These are phyloP conservation scores for Teleopsis dalmanni DNA, from an alignment of 1,140 invertebrate species.

Conservation along the genomic window DNA sequence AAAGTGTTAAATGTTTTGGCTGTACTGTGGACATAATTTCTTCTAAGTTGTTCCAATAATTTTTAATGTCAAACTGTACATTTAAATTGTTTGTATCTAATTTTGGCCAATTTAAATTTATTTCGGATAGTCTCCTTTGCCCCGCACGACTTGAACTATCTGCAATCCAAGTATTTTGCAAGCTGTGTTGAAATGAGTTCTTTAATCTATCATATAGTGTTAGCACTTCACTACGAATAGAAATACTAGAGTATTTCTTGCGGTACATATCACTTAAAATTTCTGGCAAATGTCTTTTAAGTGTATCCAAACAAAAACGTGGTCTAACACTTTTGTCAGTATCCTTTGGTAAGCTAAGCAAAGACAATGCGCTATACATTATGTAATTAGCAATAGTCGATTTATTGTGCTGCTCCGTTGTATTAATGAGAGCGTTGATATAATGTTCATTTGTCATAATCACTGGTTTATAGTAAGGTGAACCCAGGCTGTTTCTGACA, in stretches of 20 bases:
- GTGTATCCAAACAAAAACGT: slow-evolving; percentile 17
- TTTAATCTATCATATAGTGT: slow-evolving; percentile 13
- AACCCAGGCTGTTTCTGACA: slow-evolving; percentile 18
- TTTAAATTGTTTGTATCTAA: slow-evolving; percentile 14
- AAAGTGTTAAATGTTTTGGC: too few species aligned
- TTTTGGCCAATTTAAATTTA: slow-evolving; percentile 16
- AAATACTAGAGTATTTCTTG: slow-evolving; percentile 16
- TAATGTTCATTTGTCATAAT: slow-evolving; percentile 30
- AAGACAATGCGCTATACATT: slow-evolving; percentile 30
- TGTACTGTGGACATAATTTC: too few species aligned
- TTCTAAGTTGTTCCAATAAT: slow-evolving; percentile 35
- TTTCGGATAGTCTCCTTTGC: slow-evolving; percentile 19
- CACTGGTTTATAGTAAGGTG: slow-evolving; percentile 22
- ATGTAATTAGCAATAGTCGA: slow-evolving; percentile 33
- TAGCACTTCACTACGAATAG: slow-evolving; percentile 14
- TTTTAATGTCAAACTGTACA: slow-evolving; percentile 16
- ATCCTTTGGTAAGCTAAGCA: slow-evolving; percentile 24
- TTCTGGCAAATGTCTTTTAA: slow-evolving; percentile 21
- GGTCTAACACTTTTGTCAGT: slow-evolving; percentile 16
- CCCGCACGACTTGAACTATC: slow-evolving; percentile 26
- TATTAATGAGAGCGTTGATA: slow-evolving; percentile 25
- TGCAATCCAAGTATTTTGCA: slow-evolving; percentile 25
- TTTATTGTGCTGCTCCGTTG: slow-evolving; percentile 20
- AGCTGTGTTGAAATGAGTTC: slow-evolving; percentile 20
- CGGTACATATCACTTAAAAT: slow-evolving; percentile 30